Evolutionary conservation across 2,113 vertebrate species (phyloP).

Genomic region (Scytalopus superciliaris): DNA sequence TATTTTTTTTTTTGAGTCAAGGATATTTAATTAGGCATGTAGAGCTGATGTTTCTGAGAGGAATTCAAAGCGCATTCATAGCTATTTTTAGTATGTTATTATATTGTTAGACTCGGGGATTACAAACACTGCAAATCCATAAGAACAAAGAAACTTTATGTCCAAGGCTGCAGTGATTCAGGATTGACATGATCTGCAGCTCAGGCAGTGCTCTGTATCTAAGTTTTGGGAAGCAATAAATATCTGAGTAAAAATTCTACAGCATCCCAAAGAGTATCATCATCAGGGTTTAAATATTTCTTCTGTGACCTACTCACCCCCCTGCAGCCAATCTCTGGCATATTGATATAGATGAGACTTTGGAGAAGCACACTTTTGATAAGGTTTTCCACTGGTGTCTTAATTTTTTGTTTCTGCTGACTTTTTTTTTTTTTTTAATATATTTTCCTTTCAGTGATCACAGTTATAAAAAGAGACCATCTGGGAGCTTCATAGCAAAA

Average conservation of each 20-base stretch:
- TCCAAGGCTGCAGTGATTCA: neutral
- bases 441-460: neutral
- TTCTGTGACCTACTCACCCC: neutral
- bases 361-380: neutral
- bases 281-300: neutral
- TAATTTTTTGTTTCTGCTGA: neutral
- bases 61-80: neutral
- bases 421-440: neutral
- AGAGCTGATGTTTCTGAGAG: slow-evolving; percentile 13
- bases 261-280: neutral
- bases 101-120: neutral
- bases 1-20: neutral
- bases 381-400: neutral
- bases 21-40: slow-evolving; percentile 38
- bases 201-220: neutral
- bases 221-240: neutral
- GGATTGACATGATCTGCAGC: neutral
- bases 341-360: neutral
- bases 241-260: neutral
- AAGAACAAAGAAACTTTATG: neutral
- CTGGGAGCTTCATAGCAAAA: neutral
- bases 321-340: neutral
- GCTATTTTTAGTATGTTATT: slow-evolving; percentile 7
- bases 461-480: neutral
- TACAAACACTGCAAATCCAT: neutral